Conservation (phyloP, 2,797 vertebrate species). For the Gadopsis bispinosus region DNA sequence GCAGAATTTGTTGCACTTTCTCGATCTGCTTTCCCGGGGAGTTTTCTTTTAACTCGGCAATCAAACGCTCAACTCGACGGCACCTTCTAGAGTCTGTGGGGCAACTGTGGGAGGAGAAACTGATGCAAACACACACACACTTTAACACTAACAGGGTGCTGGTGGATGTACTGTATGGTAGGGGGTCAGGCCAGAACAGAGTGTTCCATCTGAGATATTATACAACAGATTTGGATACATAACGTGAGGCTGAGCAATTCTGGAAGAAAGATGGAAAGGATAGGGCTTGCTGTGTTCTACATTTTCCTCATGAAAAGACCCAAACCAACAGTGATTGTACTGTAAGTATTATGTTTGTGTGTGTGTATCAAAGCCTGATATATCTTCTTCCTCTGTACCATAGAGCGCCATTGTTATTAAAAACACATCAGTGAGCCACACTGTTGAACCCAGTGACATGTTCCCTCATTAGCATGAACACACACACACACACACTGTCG, state of each 20-base stretch:
- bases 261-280: neutral
- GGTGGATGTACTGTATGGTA: conserved; percentile 13
- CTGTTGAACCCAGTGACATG: neutral
- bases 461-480: neutral
- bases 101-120: conserved; percentile 7
- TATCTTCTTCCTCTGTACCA: neutral
- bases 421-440: neutral
- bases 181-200: conserved; percentile 23
- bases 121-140: conserved; percentile 1
- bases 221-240: conserved; percentile 23
- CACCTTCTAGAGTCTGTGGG: neutral
- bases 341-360: neutral
- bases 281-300: neutral
- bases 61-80: neutral
- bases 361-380: neutral
- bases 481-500: neutral
- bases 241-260: neutral
- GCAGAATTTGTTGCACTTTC: conserved; percentile 12
- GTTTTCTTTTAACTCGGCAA: neutral
- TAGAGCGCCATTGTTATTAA: conserved; percentile 5
- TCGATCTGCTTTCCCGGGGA: neutral
- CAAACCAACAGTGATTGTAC: neutral
- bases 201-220: conserved; percentile 35
- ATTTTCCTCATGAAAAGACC: neutral
- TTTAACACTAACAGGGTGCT: conserved; percentile 11